phyloP scores from a whole-genome alignment of 2,113 vertebrate species.

The Coryphaenoides rupestris region DNA sequence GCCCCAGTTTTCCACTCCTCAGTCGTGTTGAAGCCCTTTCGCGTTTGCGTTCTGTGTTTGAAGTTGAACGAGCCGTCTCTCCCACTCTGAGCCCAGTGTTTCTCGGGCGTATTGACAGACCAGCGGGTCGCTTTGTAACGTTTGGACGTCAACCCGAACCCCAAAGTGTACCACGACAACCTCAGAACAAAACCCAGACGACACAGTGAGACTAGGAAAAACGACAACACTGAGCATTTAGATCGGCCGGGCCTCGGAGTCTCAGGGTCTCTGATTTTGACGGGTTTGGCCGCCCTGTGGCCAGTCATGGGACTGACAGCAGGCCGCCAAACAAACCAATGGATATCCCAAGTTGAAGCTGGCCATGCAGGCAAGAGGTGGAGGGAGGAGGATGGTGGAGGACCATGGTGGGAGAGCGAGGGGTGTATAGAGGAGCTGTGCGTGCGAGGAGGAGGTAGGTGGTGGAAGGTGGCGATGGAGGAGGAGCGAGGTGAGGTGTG shows the following conservation, averaged over 20 bases:
- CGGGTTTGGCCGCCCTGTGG: constrained; percentile 39
- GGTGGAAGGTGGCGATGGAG: no score
- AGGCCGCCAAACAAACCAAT: constrained; percentile 38
- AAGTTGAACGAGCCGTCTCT: no score
- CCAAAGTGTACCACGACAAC: constrained; percentile 29
- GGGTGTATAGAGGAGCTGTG: no score
- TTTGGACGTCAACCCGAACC: constrained; percentile 21
- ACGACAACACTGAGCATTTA: constrained; percentile 37
- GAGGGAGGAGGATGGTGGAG: background rate
- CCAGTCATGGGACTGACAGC: constrained; percentile 39
- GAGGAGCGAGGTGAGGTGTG: no score
- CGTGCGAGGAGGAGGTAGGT: no score
- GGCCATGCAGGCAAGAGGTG: no score
- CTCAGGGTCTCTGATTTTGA: constrained; percentile 25
- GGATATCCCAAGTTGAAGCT: constrained; percentile 24
- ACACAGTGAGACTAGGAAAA: constrained; percentile 7
- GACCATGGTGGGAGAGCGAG: no score
- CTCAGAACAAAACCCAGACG: no score
- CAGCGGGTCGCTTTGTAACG: constrained; percentile 23
- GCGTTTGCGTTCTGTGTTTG: no score
- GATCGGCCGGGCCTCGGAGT: constrained; percentile 23
- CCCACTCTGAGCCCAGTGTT: no score
- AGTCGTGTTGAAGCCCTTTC: no score
- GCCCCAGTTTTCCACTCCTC: no score
- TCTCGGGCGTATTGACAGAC: background rate